phyloP scores from a whole-genome alignment of 2,888 invertebrate species.

The Agonum fuliginosum region DNA sequence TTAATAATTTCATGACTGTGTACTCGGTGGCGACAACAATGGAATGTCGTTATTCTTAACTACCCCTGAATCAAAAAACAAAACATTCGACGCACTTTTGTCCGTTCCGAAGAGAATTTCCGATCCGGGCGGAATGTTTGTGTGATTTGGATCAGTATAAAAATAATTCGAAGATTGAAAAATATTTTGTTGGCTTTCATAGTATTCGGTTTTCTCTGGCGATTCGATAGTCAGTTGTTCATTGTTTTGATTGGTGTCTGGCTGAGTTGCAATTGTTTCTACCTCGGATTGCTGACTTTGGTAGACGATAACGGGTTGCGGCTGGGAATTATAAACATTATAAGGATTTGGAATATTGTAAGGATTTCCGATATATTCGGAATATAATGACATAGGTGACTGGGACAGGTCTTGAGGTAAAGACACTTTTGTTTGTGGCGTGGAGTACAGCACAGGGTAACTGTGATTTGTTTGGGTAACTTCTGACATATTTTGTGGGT shows the following conservation, averaged over 20 bases:
- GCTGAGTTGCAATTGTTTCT: slow-evolving; percentile 29
- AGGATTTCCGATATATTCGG: slow-evolving; percentile 77
- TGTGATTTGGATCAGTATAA: slow-evolving; percentile 73
- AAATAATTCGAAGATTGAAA: slow-evolving; percentile 82
- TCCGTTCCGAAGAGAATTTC: slow-evolving; percentile 78
- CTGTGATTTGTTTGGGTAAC: slow-evolving; percentile 64
- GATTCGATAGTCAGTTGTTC: slow-evolving; percentile 18
- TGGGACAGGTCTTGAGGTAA: slow-evolving; percentile 65
- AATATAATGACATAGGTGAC: slow-evolving; percentile 72
- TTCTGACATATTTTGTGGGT: slow-evolving; percentile 32
- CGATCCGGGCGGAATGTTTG: slow-evolving; percentile 76
- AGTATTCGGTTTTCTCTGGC: slow-evolving; percentile 35
- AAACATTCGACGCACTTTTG: slow-evolving; percentile 62
- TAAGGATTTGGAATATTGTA: slow-evolving; percentile 71
- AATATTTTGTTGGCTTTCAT: slow-evolving; percentile 67
- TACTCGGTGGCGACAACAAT: slow-evolving; percentile 50
- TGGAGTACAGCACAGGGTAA: slow-evolving; percentile 69
- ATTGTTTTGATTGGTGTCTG: slow-evolving; percentile 44
- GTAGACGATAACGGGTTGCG: slow-evolving; percentile 52
- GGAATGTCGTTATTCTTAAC: slow-evolving; percentile 56
- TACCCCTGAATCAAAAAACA: slow-evolving; percentile 55
- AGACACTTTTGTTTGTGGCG: slow-evolving; percentile 62
- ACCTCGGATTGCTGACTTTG: slow-evolving; percentile 60
- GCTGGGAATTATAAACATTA: slow-evolving; percentile 33
- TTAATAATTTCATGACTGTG: slow-evolving; percentile 43